These are phyloP conservation scores for Microcebus jonahi DNA, from an alignment of 2,113 vertebrate genomes.

Conservation along the genomic window DNA sequence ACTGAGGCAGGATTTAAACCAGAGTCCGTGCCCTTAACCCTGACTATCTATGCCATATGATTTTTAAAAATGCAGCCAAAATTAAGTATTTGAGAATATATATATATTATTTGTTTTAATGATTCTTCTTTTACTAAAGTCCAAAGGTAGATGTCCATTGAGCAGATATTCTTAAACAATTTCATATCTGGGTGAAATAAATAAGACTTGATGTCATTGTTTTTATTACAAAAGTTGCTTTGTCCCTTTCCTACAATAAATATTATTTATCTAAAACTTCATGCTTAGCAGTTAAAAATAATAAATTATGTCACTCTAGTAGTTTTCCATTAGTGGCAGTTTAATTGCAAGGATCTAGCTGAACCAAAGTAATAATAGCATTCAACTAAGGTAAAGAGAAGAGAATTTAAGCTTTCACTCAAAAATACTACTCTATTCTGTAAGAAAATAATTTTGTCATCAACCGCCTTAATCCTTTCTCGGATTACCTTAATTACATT, in stretches of 20 bases:
- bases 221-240: constrained; percentile 32
- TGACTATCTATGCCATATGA: not conserved
- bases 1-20: not conserved
- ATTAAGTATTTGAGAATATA: not conserved
- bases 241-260: not conserved
- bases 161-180: not conserved
- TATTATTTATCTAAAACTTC: constrained; percentile 5
- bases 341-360: constrained; percentile 24
- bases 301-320: not conserved
- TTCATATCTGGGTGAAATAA: not conserved
- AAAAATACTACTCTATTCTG: not conserved
- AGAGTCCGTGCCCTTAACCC: not conserved
- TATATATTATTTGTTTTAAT: not conserved
- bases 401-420: constrained; percentile 32
- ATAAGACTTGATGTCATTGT: constrained; percentile 2
- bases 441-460: constrained; percentile 47
- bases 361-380: not conserved
- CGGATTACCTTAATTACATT: constrained; percentile 14
- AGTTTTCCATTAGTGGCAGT: not conserved
- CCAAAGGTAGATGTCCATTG: not conserved
- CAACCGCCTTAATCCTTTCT: constrained; percentile 15
- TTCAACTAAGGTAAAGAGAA: constrained; percentile 11
- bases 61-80: not conserved
- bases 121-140: constrained; percentile 2
- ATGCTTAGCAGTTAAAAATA: constrained; percentile 45